Evolutionary conservation across 2,888 invertebrate species (phyloP), one percentile per base, ranked within the genome.

Genomic region (Dexiosoma caninum): DNA sequence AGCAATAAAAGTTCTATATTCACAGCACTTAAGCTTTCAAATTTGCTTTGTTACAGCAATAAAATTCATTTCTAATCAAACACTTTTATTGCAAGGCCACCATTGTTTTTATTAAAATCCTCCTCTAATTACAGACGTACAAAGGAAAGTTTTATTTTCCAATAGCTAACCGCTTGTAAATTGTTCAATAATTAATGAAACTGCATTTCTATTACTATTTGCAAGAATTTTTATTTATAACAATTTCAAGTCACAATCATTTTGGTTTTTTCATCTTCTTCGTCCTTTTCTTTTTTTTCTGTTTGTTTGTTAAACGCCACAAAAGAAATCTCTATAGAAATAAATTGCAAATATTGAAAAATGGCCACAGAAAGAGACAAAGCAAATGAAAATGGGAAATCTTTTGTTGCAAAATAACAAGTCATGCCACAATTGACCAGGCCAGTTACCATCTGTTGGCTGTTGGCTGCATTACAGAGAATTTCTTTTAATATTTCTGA

Each of bases 341-440:
- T 53, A 23, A 32, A 53, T 71, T 62, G 42, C 21, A 72, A 72
- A 62, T 53, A 32, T 40, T 30, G 53, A 30, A 67, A 57, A 35
- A n/a, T 30, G 7, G 27, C 30, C 19, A 60, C 35, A 16, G 9
- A 53, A 21, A 19, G 5, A 23, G 6, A 46, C 35, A 1, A n/a
- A 30, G 30, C 7, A 30, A 51, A 59, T n/a, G 4, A 42, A 37
- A 67, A 51, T 32, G n/a, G 14, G n/a, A 10, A 32, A 60, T 57
- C 57, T 42, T 49, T 77, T 77, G 55, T 71, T 53, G n/a, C 0
- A 57, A 51, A n/a, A 32, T 57, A 40, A 32, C 2, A 37, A 64
- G 23, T 64, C 23, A 49, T 21, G 7, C 30, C 9, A 70, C 55
- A 77, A 77, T 40, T 64, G 70, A 64, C 62, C 70, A 64, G 57